Conservation (phyloP, 2,797 vertebrate species). For the Epinephelus awoara region DNA sequence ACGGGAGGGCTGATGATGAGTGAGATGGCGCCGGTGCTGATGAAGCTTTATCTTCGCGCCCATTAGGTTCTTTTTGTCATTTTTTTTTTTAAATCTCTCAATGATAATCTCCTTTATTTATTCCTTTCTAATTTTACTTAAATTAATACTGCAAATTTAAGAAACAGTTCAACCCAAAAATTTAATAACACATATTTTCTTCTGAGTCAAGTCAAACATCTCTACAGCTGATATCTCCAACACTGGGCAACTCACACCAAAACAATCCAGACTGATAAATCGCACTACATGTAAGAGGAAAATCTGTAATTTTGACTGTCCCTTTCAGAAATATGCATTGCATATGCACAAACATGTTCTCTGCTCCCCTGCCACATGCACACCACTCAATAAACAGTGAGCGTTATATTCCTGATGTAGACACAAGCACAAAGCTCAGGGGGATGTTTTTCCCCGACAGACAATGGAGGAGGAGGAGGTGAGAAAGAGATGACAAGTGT, state of each 20-base stretch:
- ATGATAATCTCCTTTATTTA: constrained; percentile 1
- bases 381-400: constrained; percentile 10
- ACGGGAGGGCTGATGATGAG: constrained; percentile 27
- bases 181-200: too few relatives aligned
- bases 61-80: constrained; percentile 43
- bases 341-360: constrained; percentile 16
- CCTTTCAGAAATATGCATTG: constrained; percentile 10
- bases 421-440: constrained; percentile 24
- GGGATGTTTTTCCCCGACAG: constrained; percentile 2
- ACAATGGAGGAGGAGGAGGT: neutral
- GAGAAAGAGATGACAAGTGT: constrained; percentile 23
- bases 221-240: too few relatives aligned
- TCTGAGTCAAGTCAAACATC: too few relatives aligned
- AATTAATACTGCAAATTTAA: constrained; percentile 8
- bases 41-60: constrained; percentile 35
- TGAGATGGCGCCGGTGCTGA: constrained; percentile 21
- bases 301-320: too few relatives aligned
- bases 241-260: too few relatives aligned
- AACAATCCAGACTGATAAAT: too few relatives aligned
- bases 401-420: constrained; percentile 17
- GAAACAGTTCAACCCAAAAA: too few relatives aligned
- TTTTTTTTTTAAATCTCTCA: constrained; percentile 16
- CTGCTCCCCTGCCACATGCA: neutral
- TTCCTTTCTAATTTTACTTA: constrained; percentile 9
- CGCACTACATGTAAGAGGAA: too few relatives aligned